These are phyloP conservation scores for Cyclura pinguis DNA, from an alignment of 2,797 vertebrate species.

Conservation along the genomic window DNA sequence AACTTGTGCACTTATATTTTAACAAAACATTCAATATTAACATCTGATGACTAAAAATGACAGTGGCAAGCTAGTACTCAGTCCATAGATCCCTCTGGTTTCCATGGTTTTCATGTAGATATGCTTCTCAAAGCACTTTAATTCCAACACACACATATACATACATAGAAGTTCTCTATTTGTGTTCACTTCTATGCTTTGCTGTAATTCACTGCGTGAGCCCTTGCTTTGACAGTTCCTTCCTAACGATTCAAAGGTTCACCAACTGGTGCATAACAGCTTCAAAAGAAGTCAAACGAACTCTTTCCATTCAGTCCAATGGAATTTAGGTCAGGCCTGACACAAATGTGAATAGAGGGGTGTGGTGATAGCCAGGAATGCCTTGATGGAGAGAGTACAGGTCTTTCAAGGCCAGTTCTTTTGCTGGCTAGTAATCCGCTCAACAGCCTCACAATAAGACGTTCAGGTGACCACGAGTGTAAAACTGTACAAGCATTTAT, in stretches of 20 bases:
- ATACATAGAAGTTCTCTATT: background rate
- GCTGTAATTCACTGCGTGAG: background rate
- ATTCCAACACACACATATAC: slow-evolving; percentile 26
- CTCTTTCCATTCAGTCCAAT: slow-evolving; percentile 51
- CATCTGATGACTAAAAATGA: background rate
- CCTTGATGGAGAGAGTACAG: slow-evolving; percentile 37
- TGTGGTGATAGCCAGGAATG: slow-evolving; percentile 29
- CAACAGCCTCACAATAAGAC: slow-evolving; percentile 25
- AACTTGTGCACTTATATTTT: background rate
- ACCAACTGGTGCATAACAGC: slow-evolving; percentile 30
- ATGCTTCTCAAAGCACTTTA: slow-evolving; percentile 10
- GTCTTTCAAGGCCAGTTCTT: slow-evolving; percentile 42
- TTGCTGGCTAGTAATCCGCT: slow-evolving; percentile 30
- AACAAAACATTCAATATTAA: background rate
- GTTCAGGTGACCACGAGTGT: slow-evolving; percentile 45
- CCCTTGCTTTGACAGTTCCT: slow-evolving; percentile 8
- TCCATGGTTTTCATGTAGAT: slow-evolving; percentile 46
- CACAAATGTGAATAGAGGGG: slow-evolving; percentile 52
- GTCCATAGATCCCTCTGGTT: background rate
- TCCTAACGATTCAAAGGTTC: slow-evolving; percentile 20
- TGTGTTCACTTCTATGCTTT: slow-evolving; percentile 1
- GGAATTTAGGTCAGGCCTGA: slow-evolving; percentile 44
- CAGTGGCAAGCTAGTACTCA: background rate
- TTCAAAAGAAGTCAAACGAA: slow-evolving; percentile 42
- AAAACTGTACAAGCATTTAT: slow-evolving; percentile 30